A percentile compares a stretch with the other conserved stretches of the same genome.
Conservation (phyloP, 2,797 vertebrate genomes). For the Dendrocincla fuliginosa region DNA sequence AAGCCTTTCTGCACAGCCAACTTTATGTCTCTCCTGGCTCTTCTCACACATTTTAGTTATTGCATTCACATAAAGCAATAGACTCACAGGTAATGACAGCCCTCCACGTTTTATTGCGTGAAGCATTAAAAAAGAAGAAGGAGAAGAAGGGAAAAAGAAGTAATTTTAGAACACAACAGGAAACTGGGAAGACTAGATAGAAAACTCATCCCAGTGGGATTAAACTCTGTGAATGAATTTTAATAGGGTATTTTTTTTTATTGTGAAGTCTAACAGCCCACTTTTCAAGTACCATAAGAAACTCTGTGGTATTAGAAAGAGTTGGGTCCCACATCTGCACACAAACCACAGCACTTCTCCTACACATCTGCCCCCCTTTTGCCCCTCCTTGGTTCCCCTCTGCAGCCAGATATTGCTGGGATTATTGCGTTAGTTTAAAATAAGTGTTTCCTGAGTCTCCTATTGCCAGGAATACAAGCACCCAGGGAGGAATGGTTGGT, state of each 20-base stretch:
- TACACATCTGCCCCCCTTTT: neutral
- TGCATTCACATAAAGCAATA: slow-evolving; percentile 54
- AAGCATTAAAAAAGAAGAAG: neutral
- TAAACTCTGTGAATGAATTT: slow-evolving; percentile 47
- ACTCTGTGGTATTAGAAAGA: neutral
- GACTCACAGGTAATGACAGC: slow-evolving; percentile 36
- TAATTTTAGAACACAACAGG: slow-evolving; percentile 33
- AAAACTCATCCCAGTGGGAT: slow-evolving; percentile 13
- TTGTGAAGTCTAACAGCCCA: neutral
- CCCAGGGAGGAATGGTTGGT: neutral
- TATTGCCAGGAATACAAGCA: neutral
- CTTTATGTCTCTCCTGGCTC: slow-evolving; percentile 40
- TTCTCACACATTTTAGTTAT: slow-evolving; percentile 47
- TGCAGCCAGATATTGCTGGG: neutral
- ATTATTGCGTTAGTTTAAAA: neutral
- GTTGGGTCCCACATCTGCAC: neutral
- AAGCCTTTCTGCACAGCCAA: neutral
- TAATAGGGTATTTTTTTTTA: neutral
- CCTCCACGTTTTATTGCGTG: slow-evolving; percentile 30
- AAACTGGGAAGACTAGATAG: slow-evolving; percentile 26
- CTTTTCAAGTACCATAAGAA: neutral
- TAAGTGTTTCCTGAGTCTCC: neutral
- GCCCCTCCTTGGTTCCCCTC: neutral
- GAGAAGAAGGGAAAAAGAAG: neutral
- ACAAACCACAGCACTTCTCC: neutral